Evolutionary conservation across 2,797 vertebrate genomes (phyloP), one percentile per base, ranked within the genome.

Genomic region (Sternotherus odoratus): DNA sequence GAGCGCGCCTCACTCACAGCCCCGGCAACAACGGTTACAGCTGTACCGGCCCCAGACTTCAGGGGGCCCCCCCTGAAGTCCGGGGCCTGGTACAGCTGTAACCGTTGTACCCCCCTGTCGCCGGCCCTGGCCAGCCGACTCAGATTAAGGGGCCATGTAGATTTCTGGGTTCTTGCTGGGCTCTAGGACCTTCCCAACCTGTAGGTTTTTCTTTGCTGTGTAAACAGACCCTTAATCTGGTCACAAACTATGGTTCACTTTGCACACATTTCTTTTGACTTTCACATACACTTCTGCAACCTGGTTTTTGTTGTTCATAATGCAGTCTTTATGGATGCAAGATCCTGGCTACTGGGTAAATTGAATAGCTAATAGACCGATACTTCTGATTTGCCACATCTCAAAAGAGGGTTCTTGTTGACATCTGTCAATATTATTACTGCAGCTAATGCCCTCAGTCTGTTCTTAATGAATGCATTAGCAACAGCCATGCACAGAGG

Each of bases 381-480:
- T 26, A 3, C 3, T 91, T 89, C 5, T 72, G 4, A 4, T n/a
- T 46, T 46, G 28, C 81, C 83, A 7, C 19, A 8, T 82, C 50
- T 39, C 82, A 30, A 63, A 39, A 75, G 10, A 33, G 2, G 2
- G 3, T 1, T 60, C 83, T 91, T 72, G 30, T 72, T 88, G 56
- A n/a, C 3, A 12, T 60, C 79, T 17, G 11, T 23, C 23, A 79
- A 85, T 81, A 46, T 12, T 33, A 24, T 49, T 57, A 36, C 7
- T 8, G 5, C 54, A n/a, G 30, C 46, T 51, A 3, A 8, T 72
- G 13, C 12, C 94, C 30, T 26, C 69, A 4, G 8, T 51, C 19
- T 46, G 60, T 43, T 88, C 6, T 54, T 83, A 54, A 69, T 75
- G 51, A 56, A 56, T 19, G 77, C 39, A 53, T 79, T 92, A 89